Conservation (phyloP, 1,140 invertebrate genomes). For the Frieseomelitta varia region DNA sequence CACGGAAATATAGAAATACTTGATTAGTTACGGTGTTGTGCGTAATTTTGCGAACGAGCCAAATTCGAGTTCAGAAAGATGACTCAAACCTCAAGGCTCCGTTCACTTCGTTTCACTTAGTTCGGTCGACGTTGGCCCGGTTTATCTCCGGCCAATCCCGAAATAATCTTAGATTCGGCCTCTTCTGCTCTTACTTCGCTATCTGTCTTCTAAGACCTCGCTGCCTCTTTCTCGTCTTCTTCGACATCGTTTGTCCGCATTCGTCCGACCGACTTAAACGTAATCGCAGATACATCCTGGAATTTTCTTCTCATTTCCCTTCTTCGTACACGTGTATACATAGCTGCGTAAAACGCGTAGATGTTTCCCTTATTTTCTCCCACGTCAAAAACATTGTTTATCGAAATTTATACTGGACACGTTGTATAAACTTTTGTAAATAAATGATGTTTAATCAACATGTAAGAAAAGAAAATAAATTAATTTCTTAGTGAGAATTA, state of each 20-base stretch:
- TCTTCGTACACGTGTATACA: too few species aligned
- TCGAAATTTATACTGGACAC: too few species aligned
- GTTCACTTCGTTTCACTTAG: slow-evolving; percentile 53
- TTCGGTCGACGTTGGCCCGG: slow-evolving; percentile 74
- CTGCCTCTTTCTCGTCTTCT: slow-evolving; percentile 34
- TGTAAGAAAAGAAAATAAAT: too few species aligned
- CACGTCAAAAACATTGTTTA: too few species aligned
- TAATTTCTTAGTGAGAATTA: too few species aligned
- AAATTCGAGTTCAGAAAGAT: slow-evolving; percentile 56
- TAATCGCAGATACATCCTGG: slow-evolving; percentile 13
- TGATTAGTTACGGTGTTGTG: slow-evolving; percentile 57
- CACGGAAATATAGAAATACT: slow-evolving; percentile 10
- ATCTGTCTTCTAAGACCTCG: slow-evolving; percentile 37
- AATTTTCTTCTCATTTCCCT: background rate
- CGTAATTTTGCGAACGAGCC: slow-evolving; percentile 57
- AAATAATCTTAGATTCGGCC: slow-evolving; percentile 76
- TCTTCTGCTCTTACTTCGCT: slow-evolving; percentile 60
- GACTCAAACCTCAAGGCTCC: slow-evolving; percentile 74
- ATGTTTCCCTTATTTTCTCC: too few species aligned
- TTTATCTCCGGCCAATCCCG: slow-evolving; percentile 74
- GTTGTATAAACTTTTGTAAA: too few species aligned
- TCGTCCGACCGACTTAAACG: slow-evolving; percentile 46
- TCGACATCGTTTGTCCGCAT: slow-evolving; percentile 35
- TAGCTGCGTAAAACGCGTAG: too few species aligned
- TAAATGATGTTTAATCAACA: too few species aligned